Base-by-base conservation (phyloP, 2,797 vertebrate genomes). In the Acanthurus tractus region DNA sequence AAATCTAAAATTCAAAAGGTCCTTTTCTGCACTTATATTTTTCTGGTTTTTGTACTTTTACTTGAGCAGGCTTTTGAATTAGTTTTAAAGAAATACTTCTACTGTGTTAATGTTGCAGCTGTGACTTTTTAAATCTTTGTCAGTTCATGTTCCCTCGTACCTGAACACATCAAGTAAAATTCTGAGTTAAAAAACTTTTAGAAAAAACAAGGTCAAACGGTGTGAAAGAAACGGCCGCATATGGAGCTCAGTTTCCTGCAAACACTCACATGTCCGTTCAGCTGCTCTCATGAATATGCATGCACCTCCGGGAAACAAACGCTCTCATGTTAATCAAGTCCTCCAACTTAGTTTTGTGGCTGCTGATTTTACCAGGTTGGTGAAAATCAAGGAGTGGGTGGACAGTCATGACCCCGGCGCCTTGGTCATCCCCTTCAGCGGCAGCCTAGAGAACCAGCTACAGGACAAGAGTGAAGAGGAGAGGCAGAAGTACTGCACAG, bases 351-450 rank as follows among this genome's bases (percentile, higher is more conserved):
- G 92, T 94, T 95, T 93, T 70, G 40, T 42, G 42, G 62, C 70
- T 72, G 44, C 63, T 74, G 25, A 81, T 81, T 76, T 66, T 2
- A 22, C 93, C 94, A 97, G 96, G 96, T 95, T 97, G 96, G 96
- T 96, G 95, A 97, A 97, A 97, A 97, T 98, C 96, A 97, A 97
- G 95, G 96, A 97, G 96, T 97, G 96, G 97, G 97, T 98, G 96
- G 97, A 98, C 95, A 95, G 96, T 94, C 95, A 95, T 80, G 96
- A 98, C 96, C 97, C 96, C 52, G 96, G 96, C 77, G 96, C 96
- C 87, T 92, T 96, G 96, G 97, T 97, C 96, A 97, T 97, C 95
- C 96, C 97, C 94, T 97, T 96, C 95, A 97, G 96, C 90, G 95
- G 96, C 68, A 95, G 95, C 93, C 94, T 97, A 94, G 97, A 98